These are phyloP conservation scores for Theonella swinhoei DNA, from an alignment of 37 sponge, comb jelly and placozoan genomes.

Conservation along the genomic window DNA sequence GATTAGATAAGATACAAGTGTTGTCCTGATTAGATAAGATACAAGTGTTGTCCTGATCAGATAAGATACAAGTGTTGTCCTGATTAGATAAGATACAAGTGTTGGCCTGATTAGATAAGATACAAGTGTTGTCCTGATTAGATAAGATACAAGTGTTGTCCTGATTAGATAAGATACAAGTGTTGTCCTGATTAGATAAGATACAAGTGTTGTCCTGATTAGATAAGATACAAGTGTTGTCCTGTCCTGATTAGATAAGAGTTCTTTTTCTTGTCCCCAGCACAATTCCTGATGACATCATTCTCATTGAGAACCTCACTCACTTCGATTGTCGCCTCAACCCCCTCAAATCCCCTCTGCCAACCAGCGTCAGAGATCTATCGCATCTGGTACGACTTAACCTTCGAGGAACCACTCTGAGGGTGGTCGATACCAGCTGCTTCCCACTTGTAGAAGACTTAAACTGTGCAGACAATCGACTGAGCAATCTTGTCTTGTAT, in stretches of 20 bases:
- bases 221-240: neutral
- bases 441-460: conserved; percentile 33
- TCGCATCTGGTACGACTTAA: conserved; percentile 51
- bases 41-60: no score
- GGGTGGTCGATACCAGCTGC: conserved; percentile 24
- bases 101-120: no score
- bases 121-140: no score
- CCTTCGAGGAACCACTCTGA: conserved; percentile 47
- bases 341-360: conserved; percentile 31
- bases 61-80: no score
- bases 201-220: neutral
- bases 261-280: neutral
- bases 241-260: neutral
- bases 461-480: conserved; percentile 46
- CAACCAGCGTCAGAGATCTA: conserved; percentile 29
- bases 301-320: conserved; percentile 53
- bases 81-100: no score
- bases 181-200: neutral
- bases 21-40: no score
- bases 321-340: conserved; percentile 79
- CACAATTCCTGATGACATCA: conserved; percentile 64
- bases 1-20: no score
- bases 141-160: no score
- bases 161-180: no score
- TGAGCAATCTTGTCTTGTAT: conserved; percentile 38